These are phyloP conservation scores for Holacanthus passer DNA, from an alignment of 2,113 vertebrate genomes.

Conservation along the genomic window DNA sequence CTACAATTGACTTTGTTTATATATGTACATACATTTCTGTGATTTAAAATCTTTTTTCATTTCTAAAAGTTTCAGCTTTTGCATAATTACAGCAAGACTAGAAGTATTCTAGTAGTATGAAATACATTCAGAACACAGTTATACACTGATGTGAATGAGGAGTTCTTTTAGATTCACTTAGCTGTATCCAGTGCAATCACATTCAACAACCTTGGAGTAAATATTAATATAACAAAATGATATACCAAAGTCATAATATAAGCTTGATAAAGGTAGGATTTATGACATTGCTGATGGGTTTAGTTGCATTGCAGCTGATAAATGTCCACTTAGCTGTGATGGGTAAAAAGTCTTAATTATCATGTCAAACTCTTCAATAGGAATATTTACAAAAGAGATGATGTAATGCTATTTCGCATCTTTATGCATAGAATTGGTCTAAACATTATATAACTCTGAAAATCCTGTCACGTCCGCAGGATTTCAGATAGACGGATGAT, in stretches of 20 bases:
- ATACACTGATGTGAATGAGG: neutral
- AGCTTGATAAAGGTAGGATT: neutral
- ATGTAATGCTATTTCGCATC: neutral
- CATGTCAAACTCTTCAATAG: neutral
- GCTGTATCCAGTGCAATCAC: neutral
- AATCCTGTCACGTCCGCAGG: conserved; percentile 31
- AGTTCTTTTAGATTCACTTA: neutral
- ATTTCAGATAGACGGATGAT: conserved; percentile 35
- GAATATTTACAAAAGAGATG: neutral
- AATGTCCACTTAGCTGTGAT: neutral
- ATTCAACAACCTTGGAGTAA: neutral
- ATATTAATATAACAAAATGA: neutral
- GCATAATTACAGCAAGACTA: neutral
- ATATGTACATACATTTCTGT: neutral
- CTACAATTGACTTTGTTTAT: neutral
- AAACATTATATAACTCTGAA: conserved; percentile 21
- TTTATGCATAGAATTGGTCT: neutral
- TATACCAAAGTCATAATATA: neutral
- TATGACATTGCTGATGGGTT: neutral
- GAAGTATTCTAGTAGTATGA: neutral
- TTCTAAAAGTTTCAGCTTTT: neutral
- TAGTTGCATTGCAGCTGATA: neutral
- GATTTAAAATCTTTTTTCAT: neutral
- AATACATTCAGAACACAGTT: neutral
- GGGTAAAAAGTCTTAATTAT: neutral